A percentile compares a stretch with the other conserved stretches of the same genome.
Conservation (phyloP, 1,140 invertebrate genomes). For the Brachionus asplanchnoidis region DNA sequence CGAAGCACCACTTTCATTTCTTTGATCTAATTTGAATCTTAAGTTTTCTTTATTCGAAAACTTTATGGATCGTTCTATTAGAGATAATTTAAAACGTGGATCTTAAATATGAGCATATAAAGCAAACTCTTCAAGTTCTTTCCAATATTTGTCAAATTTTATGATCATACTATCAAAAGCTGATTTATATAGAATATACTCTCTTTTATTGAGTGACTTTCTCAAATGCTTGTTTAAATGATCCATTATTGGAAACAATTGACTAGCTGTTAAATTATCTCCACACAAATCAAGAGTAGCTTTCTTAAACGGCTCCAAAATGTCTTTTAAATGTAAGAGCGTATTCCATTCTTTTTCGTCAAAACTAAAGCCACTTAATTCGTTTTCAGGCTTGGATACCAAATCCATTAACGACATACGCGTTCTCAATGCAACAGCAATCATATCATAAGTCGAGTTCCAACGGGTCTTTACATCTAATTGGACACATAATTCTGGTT, state of each 20-base stretch:
- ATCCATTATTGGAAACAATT: background rate
- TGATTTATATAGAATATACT: background rate
- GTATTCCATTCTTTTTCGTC: background rate
- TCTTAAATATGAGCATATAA: background rate
- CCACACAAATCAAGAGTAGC: background rate
- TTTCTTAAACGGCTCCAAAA: background rate
- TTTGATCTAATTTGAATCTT: background rate
- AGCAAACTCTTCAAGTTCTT: background rate
- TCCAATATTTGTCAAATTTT: constrained; percentile 9
- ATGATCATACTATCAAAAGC: background rate
- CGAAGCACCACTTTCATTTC: background rate
- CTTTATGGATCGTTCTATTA: background rate
- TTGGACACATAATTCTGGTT: background rate
- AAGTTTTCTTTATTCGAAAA: background rate
- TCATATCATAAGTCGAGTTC: background rate
- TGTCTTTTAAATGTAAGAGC: background rate
- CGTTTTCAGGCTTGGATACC: background rate
- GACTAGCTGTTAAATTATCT: background rate
- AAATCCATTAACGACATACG: background rate
- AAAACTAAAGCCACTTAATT: background rate
- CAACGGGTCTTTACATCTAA: background rate
- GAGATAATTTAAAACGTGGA: background rate
- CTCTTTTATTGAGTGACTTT: background rate
- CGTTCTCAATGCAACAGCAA: background rate
- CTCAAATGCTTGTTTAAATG: background rate